Conservation (phyloP, 1,140 invertebrate species). For the Pseudoatta argentina region DNA sequence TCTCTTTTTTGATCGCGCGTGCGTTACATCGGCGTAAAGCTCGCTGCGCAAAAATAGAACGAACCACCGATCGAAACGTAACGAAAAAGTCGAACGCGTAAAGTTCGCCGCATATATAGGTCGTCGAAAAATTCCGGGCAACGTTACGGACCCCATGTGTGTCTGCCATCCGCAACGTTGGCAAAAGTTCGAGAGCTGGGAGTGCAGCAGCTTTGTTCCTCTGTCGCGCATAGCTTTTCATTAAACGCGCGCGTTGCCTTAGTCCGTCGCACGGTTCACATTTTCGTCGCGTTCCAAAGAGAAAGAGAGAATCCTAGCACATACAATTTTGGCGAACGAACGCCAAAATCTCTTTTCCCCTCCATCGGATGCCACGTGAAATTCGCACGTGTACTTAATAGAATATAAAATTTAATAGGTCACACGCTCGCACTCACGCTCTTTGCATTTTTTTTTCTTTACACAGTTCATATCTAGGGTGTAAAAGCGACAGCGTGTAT, state of each 20-base stretch:
- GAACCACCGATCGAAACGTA: constrained; percentile 14
- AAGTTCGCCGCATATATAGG: constrained; percentile 46
- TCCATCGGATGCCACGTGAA: neutral
- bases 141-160: constrained; percentile 3
- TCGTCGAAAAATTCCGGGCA: constrained; percentile 51
- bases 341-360: neutral
- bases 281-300: constrained; percentile 13
- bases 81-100: constrained; percentile 45
- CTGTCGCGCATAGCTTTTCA: constrained; percentile 60
- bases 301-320: neutral
- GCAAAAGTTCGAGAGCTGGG: constrained; percentile 44
- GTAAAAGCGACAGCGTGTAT: constrained; percentile 14
- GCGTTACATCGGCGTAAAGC: constrained; percentile 38
- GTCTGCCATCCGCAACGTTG: constrained; percentile 41
- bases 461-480: neutral
- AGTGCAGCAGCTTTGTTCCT: constrained; percentile 50
- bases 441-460: neutral
- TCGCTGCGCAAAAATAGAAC: constrained; percentile 42
- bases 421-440: neutral
- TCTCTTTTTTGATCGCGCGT: neutral
- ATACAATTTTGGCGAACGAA: neutral
- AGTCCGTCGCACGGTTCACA: constrained; percentile 25
- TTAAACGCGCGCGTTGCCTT: constrained; percentile 48
- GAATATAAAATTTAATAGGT: constrained; percentile 46
- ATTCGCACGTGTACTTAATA: constrained; percentile 13